Conservation (phyloP, 2,113 vertebrate species). For the Tachycineta bicolor region DNA sequence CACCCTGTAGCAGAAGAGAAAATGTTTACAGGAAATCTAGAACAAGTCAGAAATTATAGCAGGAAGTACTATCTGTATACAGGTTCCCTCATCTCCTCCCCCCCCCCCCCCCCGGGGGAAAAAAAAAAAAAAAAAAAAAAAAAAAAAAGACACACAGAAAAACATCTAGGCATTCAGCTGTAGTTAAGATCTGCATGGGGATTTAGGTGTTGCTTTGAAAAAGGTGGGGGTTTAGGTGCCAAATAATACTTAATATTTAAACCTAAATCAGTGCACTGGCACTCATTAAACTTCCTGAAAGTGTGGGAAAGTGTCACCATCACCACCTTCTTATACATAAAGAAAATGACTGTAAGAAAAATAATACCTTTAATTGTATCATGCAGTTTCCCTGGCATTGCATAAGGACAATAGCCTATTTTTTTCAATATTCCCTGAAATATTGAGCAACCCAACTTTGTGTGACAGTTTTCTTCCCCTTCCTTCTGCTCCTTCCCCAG, state of each 20-base stretch:
- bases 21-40: not conserved
- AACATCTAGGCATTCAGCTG: not conserved
- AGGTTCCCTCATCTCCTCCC: not conserved
- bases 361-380: not conserved
- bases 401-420: not conserved
- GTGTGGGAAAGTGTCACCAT: not conserved
- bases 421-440: not conserved
- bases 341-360: not conserved
- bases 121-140: too few relatives aligned
- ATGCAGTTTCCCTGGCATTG: not conserved
- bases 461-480: not conserved
- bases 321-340: not conserved
- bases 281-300: not conserved
- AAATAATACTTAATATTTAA: not conserved
- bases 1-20: not conserved
- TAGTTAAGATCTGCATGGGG: not conserved
- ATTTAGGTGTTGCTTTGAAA: not conserved
- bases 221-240: not conserved
- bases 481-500: not conserved
- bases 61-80: not conserved
- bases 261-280: not conserved
- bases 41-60: not conserved
- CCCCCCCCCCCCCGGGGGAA: too few relatives aligned
- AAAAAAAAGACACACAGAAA: not conserved
- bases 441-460: not conserved